phyloP scores from a whole-genome alignment of 2,797 vertebrate genomes.

The Vipera ursinii region DNA sequence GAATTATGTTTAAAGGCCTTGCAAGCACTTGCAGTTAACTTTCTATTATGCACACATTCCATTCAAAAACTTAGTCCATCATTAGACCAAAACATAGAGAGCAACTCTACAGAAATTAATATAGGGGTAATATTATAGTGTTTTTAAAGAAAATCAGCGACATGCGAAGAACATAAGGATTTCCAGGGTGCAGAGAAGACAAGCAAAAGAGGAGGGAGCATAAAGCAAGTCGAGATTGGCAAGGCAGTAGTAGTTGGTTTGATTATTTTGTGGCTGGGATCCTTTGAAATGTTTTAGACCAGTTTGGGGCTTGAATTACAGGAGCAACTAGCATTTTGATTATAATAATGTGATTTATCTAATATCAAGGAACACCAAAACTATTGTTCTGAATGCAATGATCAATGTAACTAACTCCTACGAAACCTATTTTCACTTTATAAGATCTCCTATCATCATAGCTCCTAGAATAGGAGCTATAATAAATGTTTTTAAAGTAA shows the following conservation, averaged over 20 bases:
- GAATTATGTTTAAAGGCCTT: slow-evolving; percentile 46
- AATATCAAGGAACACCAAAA: neutral
- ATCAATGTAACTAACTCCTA: neutral
- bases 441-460: neutral
- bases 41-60: slow-evolving; percentile 52
- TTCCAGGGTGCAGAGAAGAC: slow-evolving; percentile 19
- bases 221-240: neutral
- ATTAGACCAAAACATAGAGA: slow-evolving; percentile 32
- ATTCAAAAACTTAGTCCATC: slow-evolving; percentile 41
- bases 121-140: slow-evolving; percentile 29
- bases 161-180: slow-evolving; percentile 8
- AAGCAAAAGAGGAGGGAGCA: neutral
- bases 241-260: neutral
- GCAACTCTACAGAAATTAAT: slow-evolving; percentile 27
- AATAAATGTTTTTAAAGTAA: neutral
- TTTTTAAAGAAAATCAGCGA: slow-evolving; percentile 44
- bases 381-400: too few species aligned
- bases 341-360: neutral
- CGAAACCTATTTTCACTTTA: neutral
- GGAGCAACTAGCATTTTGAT: neutral
- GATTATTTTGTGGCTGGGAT: neutral
- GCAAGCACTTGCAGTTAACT: slow-evolving; percentile 52
- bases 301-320: neutral
- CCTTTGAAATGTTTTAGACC: neutral
- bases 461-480: neutral